Conservation (phyloP, 2,113 vertebrate genomes). For the Corythaeola cristata region DNA sequence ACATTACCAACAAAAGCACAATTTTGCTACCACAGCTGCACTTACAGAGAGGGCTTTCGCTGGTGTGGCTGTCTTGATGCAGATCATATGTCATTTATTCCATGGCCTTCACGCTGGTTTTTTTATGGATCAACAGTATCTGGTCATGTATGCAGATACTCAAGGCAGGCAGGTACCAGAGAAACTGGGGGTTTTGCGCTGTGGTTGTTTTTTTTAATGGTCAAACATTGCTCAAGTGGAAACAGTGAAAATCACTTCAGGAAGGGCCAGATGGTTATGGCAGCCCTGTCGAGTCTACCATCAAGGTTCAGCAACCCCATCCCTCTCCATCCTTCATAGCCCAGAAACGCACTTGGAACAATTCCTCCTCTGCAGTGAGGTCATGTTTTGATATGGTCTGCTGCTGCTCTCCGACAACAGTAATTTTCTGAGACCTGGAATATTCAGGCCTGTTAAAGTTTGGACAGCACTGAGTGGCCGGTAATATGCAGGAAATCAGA, state of each 20-base stretch:
- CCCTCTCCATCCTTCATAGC: background rate
- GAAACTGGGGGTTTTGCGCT: background rate
- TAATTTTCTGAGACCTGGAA: background rate
- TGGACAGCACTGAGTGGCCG: background rate
- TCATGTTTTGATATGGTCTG: background rate
- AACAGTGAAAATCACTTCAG: background rate
- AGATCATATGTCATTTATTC: background rate
- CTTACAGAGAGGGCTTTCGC: background rate
- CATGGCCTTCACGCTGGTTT: background rate
- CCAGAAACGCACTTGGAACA: background rate
- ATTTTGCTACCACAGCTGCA: slow-evolving; percentile 4
- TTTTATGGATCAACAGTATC: background rate
- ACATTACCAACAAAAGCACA: slow-evolving; percentile 5
- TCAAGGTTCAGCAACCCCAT: background rate
- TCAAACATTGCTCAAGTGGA: background rate
- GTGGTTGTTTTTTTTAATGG: background rate
- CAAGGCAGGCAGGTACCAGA: background rate
- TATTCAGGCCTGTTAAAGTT: background rate
- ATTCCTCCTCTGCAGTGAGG: background rate
- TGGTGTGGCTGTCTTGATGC: background rate
- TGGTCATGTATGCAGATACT: background rate
- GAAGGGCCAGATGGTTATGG: background rate
- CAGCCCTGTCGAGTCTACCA: background rate
- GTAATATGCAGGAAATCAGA: background rate
- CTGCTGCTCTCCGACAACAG: background rate